Conservation (phyloP, 2,888 invertebrate genomes). For the Philhelius pedissequus region DNA sequence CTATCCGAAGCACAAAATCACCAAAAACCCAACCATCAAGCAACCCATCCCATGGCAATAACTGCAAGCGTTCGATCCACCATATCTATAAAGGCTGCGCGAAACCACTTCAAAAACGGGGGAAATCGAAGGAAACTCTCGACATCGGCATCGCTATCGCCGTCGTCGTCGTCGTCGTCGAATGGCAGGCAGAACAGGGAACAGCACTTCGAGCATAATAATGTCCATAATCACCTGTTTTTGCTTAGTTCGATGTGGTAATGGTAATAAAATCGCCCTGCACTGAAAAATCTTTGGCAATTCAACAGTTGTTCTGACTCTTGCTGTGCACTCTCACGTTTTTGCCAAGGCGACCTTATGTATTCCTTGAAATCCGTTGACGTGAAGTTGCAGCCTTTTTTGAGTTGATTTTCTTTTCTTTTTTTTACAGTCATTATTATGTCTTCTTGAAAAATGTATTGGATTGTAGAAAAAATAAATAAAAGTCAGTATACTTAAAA, state of each 20-base stretch:
- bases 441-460: background rate
- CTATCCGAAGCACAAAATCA: slow-evolving; percentile 25
- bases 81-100: background rate
- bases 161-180: background rate
- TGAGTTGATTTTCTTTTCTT: background rate
- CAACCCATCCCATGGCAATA: slow-evolving; percentile 9
- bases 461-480: background rate
- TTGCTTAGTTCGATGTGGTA: slow-evolving; percentile 61
- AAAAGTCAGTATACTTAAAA: no score
- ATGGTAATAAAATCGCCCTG: slow-evolving; percentile 63
- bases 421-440: background rate
- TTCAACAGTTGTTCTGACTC: slow-evolving; percentile 21
- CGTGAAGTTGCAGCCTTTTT: slow-evolving; percentile 40
- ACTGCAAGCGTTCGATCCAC: slow-evolving; percentile 15
- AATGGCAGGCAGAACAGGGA: background rate
- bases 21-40: slow-evolving; percentile 13
- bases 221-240: slow-evolving; percentile 68
- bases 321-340: slow-evolving; percentile 63
- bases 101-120: slow-evolving; percentile 52
- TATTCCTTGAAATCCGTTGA: slow-evolving; percentile 52
- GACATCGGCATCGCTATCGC: background rate
- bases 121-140: slow-evolving; percentile 46
- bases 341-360: slow-evolving; percentile 47
- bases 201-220: slow-evolving; percentile 54
- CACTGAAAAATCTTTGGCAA: slow-evolving; percentile 37